Percentiles rank a stretch among this genome's conserved stretches.
phyloP scores from a whole-genome alignment of 37 sponge, comb jelly and placozoan species.

The Geodia barretti region DNA sequence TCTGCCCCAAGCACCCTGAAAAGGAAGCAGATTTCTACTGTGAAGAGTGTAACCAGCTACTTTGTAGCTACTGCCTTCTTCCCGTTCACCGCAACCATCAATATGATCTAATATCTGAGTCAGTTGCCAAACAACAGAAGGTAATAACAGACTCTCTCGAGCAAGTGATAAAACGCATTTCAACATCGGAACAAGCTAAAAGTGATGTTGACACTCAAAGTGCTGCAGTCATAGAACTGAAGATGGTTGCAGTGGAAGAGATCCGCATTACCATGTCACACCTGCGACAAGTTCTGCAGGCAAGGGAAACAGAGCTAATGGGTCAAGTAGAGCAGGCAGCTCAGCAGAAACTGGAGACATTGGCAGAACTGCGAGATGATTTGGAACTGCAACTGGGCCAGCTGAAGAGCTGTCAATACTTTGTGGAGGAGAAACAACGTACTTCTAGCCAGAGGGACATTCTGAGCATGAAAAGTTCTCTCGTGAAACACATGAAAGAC shows the following conservation, averaged over 20 bases:
- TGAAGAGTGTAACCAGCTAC: too few relatives aligned
- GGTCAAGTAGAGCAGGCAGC: background rate
- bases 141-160: background rate
- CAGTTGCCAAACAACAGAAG: background rate
- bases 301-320: background rate
- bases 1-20: too few relatives aligned
- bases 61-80: too few relatives aligned
- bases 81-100: too few relatives aligned
- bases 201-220: background rate
- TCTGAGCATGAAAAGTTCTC: background rate
- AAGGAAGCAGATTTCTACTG: too few relatives aligned
- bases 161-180: background rate
- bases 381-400: background rate
- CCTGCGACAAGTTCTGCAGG: background rate
- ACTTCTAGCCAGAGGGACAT: background rate
- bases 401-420: background rate
- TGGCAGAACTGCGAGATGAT: background rate
- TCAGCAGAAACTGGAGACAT: constrained; percentile 8
- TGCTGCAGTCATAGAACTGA: background rate
- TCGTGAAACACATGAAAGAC: background rate
- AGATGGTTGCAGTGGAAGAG: background rate
- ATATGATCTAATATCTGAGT: too few relatives aligned
- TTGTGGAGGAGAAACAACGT: background rate
- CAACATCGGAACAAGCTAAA: background rate
- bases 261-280: background rate